These are phyloP conservation scores for Drosophila subpulchrella DNA, from an alignment of 1,140 invertebrate genomes.

Conservation along the genomic window DNA sequence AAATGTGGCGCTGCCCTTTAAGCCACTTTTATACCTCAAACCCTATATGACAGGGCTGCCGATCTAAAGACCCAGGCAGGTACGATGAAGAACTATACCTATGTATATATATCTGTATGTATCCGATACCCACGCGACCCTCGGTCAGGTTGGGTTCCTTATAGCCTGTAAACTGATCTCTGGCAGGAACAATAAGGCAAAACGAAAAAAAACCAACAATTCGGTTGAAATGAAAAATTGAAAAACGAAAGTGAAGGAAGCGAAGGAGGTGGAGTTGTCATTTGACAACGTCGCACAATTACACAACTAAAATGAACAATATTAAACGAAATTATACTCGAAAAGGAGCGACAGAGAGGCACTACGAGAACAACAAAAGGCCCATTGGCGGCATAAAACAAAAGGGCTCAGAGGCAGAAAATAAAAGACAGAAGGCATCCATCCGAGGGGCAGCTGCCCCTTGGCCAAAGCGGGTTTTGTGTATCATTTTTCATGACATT, in stretches of 20 bases:
- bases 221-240: constrained; percentile 63
- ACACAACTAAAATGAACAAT: constrained; percentile 82
- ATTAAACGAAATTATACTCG: constrained; percentile 80
- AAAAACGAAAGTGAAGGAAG: constrained; percentile 71
- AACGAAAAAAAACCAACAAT: constrained; percentile 31
- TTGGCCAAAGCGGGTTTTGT: constrained; percentile 62
- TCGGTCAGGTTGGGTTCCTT: constrained; percentile 19
- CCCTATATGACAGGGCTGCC: constrained; percentile 52
- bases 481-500: constrained; percentile 78
- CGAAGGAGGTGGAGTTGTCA: constrained; percentile 49
- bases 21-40: constrained; percentile 45
- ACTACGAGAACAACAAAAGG: constrained; percentile 58
- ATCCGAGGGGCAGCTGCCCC: constrained; percentile 60
- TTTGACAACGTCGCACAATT: constrained; percentile 71
- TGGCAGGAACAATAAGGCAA: constrained; percentile 55
- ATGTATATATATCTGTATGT: constrained; percentile 18
- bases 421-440: constrained; percentile 44
- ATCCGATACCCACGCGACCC: constrained; percentile 59
- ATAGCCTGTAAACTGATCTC: constrained; percentile 68
- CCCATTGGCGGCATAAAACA: constrained; percentile 77
- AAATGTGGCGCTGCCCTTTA: constrained; percentile 67
- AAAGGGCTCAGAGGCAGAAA: constrained; percentile 75
- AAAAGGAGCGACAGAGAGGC: constrained; percentile 41
- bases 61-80: constrained; percentile 36
- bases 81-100: constrained; percentile 8